phyloP scores from a whole-genome alignment of 2,797 vertebrate species.

The Tolypeutes matacus region DNA sequence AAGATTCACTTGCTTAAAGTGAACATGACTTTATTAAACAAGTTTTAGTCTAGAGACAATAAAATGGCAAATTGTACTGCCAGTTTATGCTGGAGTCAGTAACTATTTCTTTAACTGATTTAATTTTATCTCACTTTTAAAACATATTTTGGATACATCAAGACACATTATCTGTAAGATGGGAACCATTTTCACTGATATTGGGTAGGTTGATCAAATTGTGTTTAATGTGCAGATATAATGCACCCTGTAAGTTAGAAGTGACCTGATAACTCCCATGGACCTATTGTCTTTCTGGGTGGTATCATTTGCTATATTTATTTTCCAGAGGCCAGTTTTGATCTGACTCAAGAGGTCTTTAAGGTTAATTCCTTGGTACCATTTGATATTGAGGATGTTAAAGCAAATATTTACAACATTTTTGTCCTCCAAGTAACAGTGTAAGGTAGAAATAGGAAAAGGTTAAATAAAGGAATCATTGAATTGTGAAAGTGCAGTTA shows the following conservation, averaged over 20 bases:
- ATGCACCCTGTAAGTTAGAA: neutral
- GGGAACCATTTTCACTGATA: rapidly evolving
- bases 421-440: neutral
- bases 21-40: neutral
- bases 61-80: neutral
- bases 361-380: neutral
- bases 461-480: neutral
- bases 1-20: neutral
- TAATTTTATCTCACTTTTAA: neutral
- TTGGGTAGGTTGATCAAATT: neutral
- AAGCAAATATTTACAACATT: neutral
- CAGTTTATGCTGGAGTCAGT: neutral
- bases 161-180: neutral
- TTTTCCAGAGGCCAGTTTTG: neutral
- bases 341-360: neutral
- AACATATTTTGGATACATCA: neutral
- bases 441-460: neutral
- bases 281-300: neutral
- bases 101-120: neutral
- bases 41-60: neutral
- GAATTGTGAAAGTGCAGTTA: neutral
- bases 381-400: too few species aligned
- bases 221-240: neutral
- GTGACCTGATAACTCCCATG: rapidly evolving
- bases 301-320: neutral